Evolutionary conservation across 2,113 vertebrate species (phyloP), one percentile per base, ranked within the genome.

Genomic region (Galbula dea): DNA sequence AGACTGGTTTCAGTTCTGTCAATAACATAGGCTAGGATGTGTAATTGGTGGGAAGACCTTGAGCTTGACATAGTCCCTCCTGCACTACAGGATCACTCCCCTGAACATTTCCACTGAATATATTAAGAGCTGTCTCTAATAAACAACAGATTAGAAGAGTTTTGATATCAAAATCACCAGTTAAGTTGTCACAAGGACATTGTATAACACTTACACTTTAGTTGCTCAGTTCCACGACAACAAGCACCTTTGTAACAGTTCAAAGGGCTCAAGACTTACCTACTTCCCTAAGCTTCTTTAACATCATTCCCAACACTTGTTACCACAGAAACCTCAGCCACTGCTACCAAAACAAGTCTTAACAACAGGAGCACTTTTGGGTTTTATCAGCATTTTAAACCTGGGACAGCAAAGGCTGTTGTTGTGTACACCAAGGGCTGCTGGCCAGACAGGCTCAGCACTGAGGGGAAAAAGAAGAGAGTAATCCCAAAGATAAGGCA

Each of bases 361-460:
- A 45, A 76, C 34, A 43, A 45, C 27, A 26, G 37, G 10, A 93
- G 19, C 3, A 5, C 10, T 62, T 62, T 3, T 5, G 4, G 20
- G 5, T 85, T 78, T 73, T 16, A 46, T 51, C 10, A 73, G 32
- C 14, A 17, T 72, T 75, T 79, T 72, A n/a, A n/a, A n/a, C 46
- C 49, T 23, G 7, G 39, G n/a, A 87, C 61, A 59, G 39, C 36
- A 84, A 79, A n/a, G 39, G 32, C 29, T 8, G 0, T 1, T 67
- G 43, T 17, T 72, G 71, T 1, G 2, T 45, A 29, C 1, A 0
- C 9, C 48, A 73, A 46, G 0, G 7, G 67, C 32, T 58, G 54
- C 73, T 51, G 45, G 45, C 19, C 58, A 79, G 57, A 7, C 73
- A 86, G 51, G 36, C 30, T 39, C 15, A 54, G 61, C 52, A 54